Evolutionary conservation across 1,140 invertebrate species (phyloP).

Genomic region (Heliconius congener): DNA sequence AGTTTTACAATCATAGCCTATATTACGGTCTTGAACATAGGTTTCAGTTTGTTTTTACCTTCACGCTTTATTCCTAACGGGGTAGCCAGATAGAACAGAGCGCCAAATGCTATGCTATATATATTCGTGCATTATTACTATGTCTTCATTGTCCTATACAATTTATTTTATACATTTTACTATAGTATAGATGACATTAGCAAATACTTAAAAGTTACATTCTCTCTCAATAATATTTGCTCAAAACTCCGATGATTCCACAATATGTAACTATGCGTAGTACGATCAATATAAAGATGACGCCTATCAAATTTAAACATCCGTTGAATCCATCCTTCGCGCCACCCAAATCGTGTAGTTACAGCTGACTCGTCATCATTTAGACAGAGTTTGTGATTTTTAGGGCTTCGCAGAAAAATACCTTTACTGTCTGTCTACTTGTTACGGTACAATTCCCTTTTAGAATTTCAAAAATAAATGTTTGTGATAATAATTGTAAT

Average conservation of each 20-base stretch:
- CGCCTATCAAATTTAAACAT: slow-evolving; percentile 35
- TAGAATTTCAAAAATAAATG: not conserved
- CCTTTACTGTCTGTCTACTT: not conserved
- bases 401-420: not conserved
- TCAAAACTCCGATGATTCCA: not conserved
- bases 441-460: not conserved
- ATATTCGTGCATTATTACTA: no score
- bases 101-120: no score
- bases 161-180: no score
- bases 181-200: no score
- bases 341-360: slow-evolving; percentile 16
- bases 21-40: no score
- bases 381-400: slow-evolving; percentile 6
- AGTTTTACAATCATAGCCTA: no score
- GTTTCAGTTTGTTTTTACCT: no score
- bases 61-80: no score
- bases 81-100: no score
- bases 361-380: slow-evolving; percentile 25
- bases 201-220: no score
- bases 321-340: slow-evolving; percentile 41
- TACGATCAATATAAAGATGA: slow-evolving; percentile 36
- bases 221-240: no score
- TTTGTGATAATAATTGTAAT: not conserved
- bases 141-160: no score
- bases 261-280: slow-evolving; percentile 14